Evolutionary conservation across 2,113 vertebrate species (phyloP).

Genomic region (Chionodraco myersi): DNA sequence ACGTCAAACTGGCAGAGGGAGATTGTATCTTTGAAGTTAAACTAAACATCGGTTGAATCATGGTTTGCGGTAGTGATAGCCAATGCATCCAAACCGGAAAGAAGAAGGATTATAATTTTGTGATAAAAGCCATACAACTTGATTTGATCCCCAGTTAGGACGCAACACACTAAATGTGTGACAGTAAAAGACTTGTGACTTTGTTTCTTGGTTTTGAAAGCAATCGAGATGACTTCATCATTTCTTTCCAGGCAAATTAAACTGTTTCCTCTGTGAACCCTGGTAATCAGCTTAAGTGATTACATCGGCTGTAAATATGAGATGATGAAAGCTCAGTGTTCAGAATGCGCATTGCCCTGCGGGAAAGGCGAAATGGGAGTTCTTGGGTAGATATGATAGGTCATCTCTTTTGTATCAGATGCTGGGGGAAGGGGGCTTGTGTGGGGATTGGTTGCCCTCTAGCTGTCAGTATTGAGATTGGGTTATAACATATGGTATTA

Average conservation of each 20-base stretch:
- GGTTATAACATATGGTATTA: conserved; percentile 56
- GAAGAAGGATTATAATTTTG: conserved; percentile 53
- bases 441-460: conserved; percentile 85
- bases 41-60: conserved; percentile 71
- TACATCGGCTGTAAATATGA: conserved; percentile 75
- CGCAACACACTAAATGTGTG: conserved; percentile 44
- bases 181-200: conserved; percentile 70
- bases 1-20: conserved; percentile 63
- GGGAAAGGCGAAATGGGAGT: conserved; percentile 60
- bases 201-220: conserved; percentile 77
- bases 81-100: conserved; percentile 63
- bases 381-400: conserved; percentile 62
- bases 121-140: conserved; percentile 60
- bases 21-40: conserved; percentile 68
- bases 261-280: conserved; percentile 75
- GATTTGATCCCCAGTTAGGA: conserved; percentile 50
- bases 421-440: conserved; percentile 52
- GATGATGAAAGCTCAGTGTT: conserved; percentile 73
- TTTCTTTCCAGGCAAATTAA: conserved; percentile 78
- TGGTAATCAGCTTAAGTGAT: conserved; percentile 81
- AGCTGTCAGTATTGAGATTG: conserved; percentile 79
- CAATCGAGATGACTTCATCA: conserved; percentile 69
- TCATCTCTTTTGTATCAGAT: conserved; percentile 57
- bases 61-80: conserved; percentile 54
- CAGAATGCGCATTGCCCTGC: conserved; percentile 43